A percentile compares a stretch with the other conserved stretches of the same genome.
Conservation (phyloP, 2,113 vertebrate species). For the Hepsetus odoe region DNA sequence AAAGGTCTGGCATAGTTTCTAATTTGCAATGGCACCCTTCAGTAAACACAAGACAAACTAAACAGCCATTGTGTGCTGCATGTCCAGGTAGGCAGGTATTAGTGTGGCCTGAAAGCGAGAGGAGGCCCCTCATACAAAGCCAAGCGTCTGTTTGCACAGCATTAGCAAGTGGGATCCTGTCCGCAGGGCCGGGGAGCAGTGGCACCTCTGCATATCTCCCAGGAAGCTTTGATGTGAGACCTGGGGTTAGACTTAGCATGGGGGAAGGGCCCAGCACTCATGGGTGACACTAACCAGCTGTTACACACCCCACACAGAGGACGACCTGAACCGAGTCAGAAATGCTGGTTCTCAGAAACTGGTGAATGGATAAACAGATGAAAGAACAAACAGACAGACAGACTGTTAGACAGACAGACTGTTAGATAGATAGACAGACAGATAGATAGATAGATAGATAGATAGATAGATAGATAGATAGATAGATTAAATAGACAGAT, state of each 20-base stretch:
- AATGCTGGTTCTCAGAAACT: neutral
- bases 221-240: constrained; percentile 70
- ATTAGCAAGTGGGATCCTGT: constrained; percentile 70
- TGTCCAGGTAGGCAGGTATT: neutral
- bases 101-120: constrained; percentile 14
- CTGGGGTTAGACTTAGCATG: constrained; percentile 25
- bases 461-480: too few relatives aligned
- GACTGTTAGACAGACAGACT: too few relatives aligned
- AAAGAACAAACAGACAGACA: too few relatives aligned
- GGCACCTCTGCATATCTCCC: constrained; percentile 64
- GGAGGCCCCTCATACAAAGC: constrained; percentile 18
- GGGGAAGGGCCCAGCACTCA: constrained; percentile 22
- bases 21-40: neutral
- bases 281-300: constrained; percentile 67
- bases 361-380: too few relatives aligned
- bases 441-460: too few relatives aligned
- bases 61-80: neutral
- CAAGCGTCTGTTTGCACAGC: constrained; percentile 61
- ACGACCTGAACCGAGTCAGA: constrained; percentile 7
- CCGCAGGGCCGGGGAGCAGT: constrained; percentile 59
- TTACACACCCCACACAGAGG: constrained; percentile 62
- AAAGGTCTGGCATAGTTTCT: too few relatives aligned
- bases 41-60: neutral
- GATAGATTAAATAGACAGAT: too few relatives aligned
- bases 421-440: too few relatives aligned